These are phyloP conservation scores for Drosophila subquinaria DNA, from an alignment of 2,888 invertebrate species.

Conservation along the genomic window DNA sequence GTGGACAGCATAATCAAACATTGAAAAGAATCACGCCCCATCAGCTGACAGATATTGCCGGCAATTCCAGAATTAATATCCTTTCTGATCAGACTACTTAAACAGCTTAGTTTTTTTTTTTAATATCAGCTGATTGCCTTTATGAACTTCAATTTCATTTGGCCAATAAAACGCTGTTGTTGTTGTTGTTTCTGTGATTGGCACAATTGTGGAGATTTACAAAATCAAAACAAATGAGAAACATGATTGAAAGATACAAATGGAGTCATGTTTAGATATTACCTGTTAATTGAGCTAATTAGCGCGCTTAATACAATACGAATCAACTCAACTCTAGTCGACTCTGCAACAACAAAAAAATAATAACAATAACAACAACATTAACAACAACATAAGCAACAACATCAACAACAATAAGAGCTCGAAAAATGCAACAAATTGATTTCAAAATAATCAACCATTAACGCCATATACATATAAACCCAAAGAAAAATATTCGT, in stretches of 20 bases:
- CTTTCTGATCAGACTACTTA: slow-evolving; percentile 38
- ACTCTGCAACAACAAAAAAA: neutral
- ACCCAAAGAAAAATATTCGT: neutral
- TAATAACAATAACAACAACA: neutral
- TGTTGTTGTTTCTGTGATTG: neutral
- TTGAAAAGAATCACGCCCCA: slow-evolving; percentile 16
- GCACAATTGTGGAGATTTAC: slow-evolving; percentile 30
- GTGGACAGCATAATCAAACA: slow-evolving; percentile 59
- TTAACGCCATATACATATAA: slow-evolving; percentile 28
- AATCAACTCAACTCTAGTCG: slow-evolving; percentile 1
- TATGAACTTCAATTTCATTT: slow-evolving; percentile 32
- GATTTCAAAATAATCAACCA: slow-evolving; percentile 68
- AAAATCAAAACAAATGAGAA: slow-evolving; percentile 39
- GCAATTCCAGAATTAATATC: slow-evolving; percentile 41
- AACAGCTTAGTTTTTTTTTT: slow-evolving; percentile 5
- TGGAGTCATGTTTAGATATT: slow-evolving; percentile 49
- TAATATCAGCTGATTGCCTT: slow-evolving; percentile 11
- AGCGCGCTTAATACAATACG: slow-evolving; percentile 48
- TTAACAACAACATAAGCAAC: slow-evolving; percentile 19
- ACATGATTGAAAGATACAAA: slow-evolving; percentile 37
- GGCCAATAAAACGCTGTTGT: neutral
- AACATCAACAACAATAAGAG: slow-evolving; percentile 21
- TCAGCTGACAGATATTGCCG: slow-evolving; percentile 48
- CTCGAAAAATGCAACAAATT: slow-evolving; percentile 57
- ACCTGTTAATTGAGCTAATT: slow-evolving; percentile 69